Conservation (phyloP, 1,140 invertebrate genomes). For the Lasioglossum baleicum region DNA sequence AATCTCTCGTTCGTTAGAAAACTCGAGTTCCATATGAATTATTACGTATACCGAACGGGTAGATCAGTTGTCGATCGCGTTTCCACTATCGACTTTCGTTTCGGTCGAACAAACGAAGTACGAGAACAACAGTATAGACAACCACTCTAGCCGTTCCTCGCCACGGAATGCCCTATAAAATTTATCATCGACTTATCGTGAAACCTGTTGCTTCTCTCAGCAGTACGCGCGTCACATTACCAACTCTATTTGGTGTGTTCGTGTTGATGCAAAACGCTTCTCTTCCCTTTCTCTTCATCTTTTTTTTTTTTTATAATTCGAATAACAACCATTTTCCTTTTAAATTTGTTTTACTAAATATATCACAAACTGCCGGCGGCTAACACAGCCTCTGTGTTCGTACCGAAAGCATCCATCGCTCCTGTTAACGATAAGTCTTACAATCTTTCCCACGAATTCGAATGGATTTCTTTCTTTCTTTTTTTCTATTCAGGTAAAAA, state of each 20-base stretch:
- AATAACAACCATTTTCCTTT: constrained; percentile 77
- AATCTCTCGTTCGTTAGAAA: constrained; percentile 13
- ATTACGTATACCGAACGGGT: neutral
- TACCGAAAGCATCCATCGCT: constrained; percentile 42
- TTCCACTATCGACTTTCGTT: neutral
- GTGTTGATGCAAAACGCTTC: constrained; percentile 74
- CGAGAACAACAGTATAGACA: neutral
- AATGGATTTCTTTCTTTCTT: neutral
- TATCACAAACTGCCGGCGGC: constrained; percentile 79
- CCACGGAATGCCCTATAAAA: constrained; percentile 61
- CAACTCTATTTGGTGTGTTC: constrained; percentile 66
- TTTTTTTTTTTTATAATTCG: constrained; percentile 64
- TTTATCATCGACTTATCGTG: constrained; percentile 49
- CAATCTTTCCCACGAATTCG: neutral
- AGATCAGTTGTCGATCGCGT: neutral
- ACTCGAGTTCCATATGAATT: constrained; percentile 7
- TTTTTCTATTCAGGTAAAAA: neutral
- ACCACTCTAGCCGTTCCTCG: constrained; percentile 12
- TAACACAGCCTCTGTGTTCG: constrained; percentile 61
- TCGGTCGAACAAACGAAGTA: neutral
- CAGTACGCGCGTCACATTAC: constrained; percentile 46
- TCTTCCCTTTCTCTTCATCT: constrained; percentile 23
- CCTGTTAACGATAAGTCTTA: neutral
- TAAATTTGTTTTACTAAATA: constrained; percentile 77
- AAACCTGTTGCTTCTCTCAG: constrained; percentile 49